Base-by-base conservation (phyloP, 2,113 vertebrate species). In the Cettia cetti region DNA sequence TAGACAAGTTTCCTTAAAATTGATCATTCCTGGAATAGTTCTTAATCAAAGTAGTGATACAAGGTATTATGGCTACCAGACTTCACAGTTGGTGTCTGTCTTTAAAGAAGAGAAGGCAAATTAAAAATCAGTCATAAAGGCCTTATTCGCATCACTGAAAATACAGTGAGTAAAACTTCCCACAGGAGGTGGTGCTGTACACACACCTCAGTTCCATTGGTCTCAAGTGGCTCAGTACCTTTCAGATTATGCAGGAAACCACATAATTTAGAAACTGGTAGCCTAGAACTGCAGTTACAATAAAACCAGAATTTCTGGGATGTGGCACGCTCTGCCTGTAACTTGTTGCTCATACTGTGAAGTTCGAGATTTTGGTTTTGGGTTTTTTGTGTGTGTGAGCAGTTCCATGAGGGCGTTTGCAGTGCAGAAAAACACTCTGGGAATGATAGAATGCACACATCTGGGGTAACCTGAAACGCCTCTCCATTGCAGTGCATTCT, bases 101-200 rank as follows among this genome's bases (percentile, higher is more conserved):
- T 47, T 61, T 53, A 22, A 82, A 87, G 80, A 54, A 84, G 15
- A n/a, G 53, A 80, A 87, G 33, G 61, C 31, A 85, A 56, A 71
- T 60, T 52, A 40, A 76, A 79, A 64, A 64, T 28, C n/a, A 45
- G 28, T n/a, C 40, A 11, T 26, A 45, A 78, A 70, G 74, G 23
- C 39, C 33, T 63, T 75, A 13, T 52, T 88, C 10, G 21, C 40
- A 6, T 80, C 45, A 22, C 39, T 71, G 60, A 54, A 88, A 91
- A 39, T 84, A 89, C 60, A 82, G 57, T 49, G 92, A 92, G 52
- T 70, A 64, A 93, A 82, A 52, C 37, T 93, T 95, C 52, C 79
- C 85, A 90, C 92, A 92, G 95, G 92, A 91, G 93, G 74, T 91
- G 96, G 96, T 95, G 94, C 94, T 95, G 84, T 92, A 53, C 63